Evolutionary conservation across 2,888 invertebrate genomes (phyloP), one percentile per base, ranked within the genome.

Genomic region (Synergus itoensis): DNA sequence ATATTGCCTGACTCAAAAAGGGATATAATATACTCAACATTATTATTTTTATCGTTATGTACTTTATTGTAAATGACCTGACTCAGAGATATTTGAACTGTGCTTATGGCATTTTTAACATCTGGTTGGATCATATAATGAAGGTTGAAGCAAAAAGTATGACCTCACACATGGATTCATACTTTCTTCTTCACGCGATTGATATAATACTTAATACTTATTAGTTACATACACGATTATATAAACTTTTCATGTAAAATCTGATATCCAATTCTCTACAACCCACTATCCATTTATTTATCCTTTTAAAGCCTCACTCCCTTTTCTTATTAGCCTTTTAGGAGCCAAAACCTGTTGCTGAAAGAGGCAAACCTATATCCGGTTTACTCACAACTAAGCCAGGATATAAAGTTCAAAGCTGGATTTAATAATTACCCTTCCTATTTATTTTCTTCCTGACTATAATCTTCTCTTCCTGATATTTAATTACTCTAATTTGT

Each of bases 41-140:
- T 36, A n/a, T 21, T 12, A 60, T 60, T 62, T 62, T 12, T 62
- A 11, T 62, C 5, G 18, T 21, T 21, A 11, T 60, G 18, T 60
- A 21, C 1, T 21, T 11, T 60, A 53, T 21, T 73, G 8, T 36
- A 73, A 73, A 73, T 4, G 4, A 43, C 48, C 28, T 73, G 69
- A 53, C 36, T 53, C 73, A 53, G 73, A 48, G 53, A 73, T 73
- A 73, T 73, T 73, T 73, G 73, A 73, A 73, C 53, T 36, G 36
- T 53, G n/a, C 53, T 53, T 43, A 45, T 67, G 67, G 28, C 36
- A 53, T n/a, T 73, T 73, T 73, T 48, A 53, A n/a, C 36, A 53
- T 53, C 67, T 53, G 53, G 18, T n/a, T 53, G 53, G 73, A 73
- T 53, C 73, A 48, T 53, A 28, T 36, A 73, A 16, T 16, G 36